Conservation (phyloP, 2,113 vertebrate species). For the Uria aalge region DNA sequence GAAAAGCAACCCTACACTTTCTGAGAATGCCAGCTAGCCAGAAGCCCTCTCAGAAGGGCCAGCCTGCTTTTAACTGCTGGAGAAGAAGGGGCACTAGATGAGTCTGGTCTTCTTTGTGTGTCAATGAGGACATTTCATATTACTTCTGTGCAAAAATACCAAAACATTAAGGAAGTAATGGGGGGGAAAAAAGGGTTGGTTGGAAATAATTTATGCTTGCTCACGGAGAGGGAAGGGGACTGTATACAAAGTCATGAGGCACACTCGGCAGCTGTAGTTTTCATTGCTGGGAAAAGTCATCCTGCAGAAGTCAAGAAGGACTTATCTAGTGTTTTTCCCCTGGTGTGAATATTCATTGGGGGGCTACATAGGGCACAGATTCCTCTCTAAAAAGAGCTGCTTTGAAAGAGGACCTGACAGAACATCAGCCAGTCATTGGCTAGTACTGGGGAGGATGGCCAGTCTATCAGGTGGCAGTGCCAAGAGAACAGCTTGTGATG, state of each 20-base stretch:
- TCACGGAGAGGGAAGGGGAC: neutral
- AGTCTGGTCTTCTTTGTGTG: neutral
- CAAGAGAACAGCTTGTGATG: neutral
- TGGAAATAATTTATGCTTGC: neutral
- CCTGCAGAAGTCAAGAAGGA: neutral
- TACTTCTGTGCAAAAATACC: neutral
- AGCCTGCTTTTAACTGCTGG: neutral
- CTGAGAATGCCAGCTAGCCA: neutral
- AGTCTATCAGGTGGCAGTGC: neutral
- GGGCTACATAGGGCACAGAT: neutral
- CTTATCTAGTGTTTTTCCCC: neutral
- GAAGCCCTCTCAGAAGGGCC: neutral
- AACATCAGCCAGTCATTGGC: neutral
- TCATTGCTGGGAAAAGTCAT: neutral
- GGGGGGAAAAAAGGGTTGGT: neutral
- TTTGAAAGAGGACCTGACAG: neutral
- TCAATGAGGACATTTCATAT: neutral
- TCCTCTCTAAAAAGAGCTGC: neutral
- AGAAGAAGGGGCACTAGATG: neutral
- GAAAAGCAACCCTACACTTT: neutral
- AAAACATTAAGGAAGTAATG: neutral
- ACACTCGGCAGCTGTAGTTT: neutral
- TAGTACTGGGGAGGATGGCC: neutral
- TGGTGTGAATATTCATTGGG: neutral
- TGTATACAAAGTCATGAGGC: neutral